These are phyloP conservation scores for Rhizoglyphus robini DNA, from an alignment of 1,140 invertebrate genomes.

Conservation along the genomic window DNA sequence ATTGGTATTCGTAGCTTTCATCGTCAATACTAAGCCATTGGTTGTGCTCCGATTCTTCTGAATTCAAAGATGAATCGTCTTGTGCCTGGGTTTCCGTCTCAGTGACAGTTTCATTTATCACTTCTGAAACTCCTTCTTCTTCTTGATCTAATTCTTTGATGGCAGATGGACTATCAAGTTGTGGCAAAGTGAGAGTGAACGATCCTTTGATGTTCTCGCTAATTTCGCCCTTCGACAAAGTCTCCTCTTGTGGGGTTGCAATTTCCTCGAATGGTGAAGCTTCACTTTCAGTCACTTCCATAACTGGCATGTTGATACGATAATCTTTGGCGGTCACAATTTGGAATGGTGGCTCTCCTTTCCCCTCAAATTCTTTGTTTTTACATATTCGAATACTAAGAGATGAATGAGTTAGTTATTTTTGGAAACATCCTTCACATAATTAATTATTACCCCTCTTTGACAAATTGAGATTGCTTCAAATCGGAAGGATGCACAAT, in stretches of 20 bases:
- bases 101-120: not conserved
- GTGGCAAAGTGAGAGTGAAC: not conserved
- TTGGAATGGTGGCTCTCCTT: not conserved
- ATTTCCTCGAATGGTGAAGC: no score
- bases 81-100: no score
- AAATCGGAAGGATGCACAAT: constrained; percentile 4
- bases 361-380: not conserved
- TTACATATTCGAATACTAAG: not conserved
- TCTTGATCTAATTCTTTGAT: constrained; percentile 7
- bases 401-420: not conserved
- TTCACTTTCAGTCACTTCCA: not conserved
- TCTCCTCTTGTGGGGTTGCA: no score
- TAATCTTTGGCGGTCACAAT: constrained; percentile 1
- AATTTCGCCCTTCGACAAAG: not conserved
- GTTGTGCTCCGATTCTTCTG: not conserved
- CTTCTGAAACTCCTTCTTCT: not conserved
- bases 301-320: not conserved
- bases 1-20: constrained; percentile 19
- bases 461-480: not conserved
- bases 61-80: not conserved
- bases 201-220: not conserved
- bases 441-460: not conserved
- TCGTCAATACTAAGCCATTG: constrained; percentile 19
- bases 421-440: not conserved
- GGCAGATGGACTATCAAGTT: not conserved